Evolutionary conservation across 2,888 invertebrate species (phyloP), one percentile per base, ranked within the genome.

Genomic region (Lasioglossum villosulum): DNA sequence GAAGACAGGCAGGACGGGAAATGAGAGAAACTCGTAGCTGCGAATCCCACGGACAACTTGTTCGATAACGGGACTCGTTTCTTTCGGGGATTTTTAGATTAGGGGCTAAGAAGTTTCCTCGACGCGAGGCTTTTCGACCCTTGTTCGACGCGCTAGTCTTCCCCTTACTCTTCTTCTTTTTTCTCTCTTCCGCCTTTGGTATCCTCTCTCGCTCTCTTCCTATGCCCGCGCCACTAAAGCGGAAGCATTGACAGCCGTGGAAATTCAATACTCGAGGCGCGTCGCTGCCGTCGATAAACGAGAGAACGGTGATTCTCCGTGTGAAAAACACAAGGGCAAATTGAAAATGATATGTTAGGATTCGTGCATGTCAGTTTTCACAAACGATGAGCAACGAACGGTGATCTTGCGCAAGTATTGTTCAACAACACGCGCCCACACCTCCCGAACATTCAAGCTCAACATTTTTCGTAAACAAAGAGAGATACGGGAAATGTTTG

Each of bases 61-160:
- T 78, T 91, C 89, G 88, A 89, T 89, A 91, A 76, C 82, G 77
- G 71, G 76, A 63, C 59, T 82, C 77, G 76, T 48, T 77, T 81
- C 82, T 73, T 86, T 74, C 72, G 78, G 86, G 66, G 75, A 82
- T 87, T 76, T 75, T 81, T 52, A 80, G 73, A 80, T 71, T 84
- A 56, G 72, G n/a, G 70, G 52, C 27, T 80, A 73, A 83, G 72
- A 76, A 79, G 56, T 56, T 77, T 72, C 42, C n/a, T 2, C 27
- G 45, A 10, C 45, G 45, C 30, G 42, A 30, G 45, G 45, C 75
- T 76, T 76, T n/a, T 16, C 63, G 27, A 63, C 30, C 63, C 63
- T 63, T 27, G 63, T 30, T 30, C 6, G 16, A 56, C 56, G 56
- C n/a, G n/a, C 56, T 4, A n/a, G 56, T 56, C n/a, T n/a, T n/a